phyloP scores from a whole-genome alignment of 2,888 invertebrate genomes.

The Lasioglossum villosulum region DNA sequence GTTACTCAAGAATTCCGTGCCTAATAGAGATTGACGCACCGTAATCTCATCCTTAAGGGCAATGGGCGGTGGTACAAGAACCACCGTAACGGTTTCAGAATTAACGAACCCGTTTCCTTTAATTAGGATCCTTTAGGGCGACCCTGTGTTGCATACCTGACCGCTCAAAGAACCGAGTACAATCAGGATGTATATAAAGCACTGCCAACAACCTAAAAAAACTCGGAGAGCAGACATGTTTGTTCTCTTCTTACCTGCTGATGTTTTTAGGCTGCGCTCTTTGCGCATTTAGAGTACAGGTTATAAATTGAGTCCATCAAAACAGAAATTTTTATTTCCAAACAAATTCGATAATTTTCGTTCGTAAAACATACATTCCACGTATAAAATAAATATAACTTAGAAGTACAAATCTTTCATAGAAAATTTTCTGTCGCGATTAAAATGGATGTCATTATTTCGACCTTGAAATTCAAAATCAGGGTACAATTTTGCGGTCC shows the following conservation, averaged over 20 bases:
- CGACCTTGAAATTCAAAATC: too few species aligned
- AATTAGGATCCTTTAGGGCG: constrained; percentile 20
- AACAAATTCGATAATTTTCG: background rate
- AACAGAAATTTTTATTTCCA: background rate
- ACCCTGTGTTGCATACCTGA: constrained; percentile 14
- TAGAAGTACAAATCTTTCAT: background rate
- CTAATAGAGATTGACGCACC: constrained; percentile 15
- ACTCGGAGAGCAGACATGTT: background rate
- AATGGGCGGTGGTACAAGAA: constrained; percentile 11
- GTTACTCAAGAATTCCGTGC: background rate
- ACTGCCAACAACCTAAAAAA: background rate
- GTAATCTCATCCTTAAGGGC: constrained; percentile 15
- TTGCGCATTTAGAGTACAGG: background rate
- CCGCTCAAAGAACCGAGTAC: constrained; percentile 9
- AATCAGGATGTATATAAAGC: constrained; percentile 10
- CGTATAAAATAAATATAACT: background rate
- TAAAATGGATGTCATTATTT: background rate
- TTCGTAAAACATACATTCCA: background rate
- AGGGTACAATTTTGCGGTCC: too few species aligned
- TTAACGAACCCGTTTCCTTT: constrained; percentile 19
- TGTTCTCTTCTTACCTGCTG: background rate
- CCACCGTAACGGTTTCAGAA: constrained; percentile 18
- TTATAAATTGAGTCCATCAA: background rate
- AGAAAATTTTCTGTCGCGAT: background rate
- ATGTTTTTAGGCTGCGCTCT: background rate